Conservation (phyloP, 1,140 invertebrate species). For the Zelostemma sp. region DNA sequence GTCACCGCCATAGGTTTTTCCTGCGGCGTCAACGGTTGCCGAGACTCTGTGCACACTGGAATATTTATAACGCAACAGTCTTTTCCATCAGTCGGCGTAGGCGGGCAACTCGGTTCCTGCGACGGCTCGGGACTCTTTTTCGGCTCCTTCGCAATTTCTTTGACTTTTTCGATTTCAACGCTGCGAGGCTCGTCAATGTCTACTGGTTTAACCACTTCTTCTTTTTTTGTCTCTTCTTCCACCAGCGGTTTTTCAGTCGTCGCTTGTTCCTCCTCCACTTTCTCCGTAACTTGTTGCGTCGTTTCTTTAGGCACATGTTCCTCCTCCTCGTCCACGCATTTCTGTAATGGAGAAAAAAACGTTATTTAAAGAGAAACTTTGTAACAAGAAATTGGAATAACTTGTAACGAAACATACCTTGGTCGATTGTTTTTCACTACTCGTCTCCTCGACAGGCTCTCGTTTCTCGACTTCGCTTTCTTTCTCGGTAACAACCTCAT, state of each 20-base stretch:
- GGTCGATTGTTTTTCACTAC: neutral
- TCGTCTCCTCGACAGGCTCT: conserved; percentile 9
- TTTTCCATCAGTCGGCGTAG: conserved; percentile 30
- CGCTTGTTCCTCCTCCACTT: neutral
- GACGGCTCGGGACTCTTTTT: conserved; percentile 36
- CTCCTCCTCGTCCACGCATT: neutral
- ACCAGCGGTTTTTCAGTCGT: neutral
- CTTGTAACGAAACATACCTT: no score
- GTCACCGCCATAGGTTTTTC: conserved; percentile 48
- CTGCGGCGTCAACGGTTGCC: no score
- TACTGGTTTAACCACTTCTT: conserved; percentile 36
- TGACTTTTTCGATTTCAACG: conserved; percentile 22
- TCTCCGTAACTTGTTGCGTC: neutral
- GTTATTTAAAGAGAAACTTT: no score
- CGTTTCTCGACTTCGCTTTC: conserved; percentile 36
- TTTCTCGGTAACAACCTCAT: conserved; percentile 18
- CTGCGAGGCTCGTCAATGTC: conserved; percentile 36
- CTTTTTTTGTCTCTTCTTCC: conserved; percentile 28
- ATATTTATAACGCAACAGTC: conserved; percentile 26
- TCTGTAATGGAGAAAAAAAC: neutral
- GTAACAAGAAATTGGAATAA: no score
- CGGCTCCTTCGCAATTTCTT: conserved; percentile 18
- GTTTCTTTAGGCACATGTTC: neutral
- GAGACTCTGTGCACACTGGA: no score
- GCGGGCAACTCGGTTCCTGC: conserved; percentile 32